Base-by-base conservation (phyloP, 2,888 invertebrate species). In the Prosapia bicincta region DNA sequence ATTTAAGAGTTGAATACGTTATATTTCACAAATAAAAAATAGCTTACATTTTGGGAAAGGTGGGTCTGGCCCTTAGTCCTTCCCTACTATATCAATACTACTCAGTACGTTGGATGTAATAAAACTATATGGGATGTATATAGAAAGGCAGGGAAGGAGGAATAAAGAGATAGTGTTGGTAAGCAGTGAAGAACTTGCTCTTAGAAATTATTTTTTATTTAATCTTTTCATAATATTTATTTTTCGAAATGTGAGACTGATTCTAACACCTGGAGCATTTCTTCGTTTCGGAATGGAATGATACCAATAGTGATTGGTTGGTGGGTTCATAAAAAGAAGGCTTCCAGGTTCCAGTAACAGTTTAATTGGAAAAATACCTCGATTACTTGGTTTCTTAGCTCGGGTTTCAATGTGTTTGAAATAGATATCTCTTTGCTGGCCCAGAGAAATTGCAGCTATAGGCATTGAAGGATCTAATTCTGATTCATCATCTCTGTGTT, bases 261-360 rank as follows among this genome's bases (percentile, higher is more conserved):
- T 88, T 83, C 92, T 85, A 30, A 88, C 85, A 54, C 87, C 88
- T 25, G 82, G 77, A 20, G 88, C 84, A 76, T 84, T 87, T 82
- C 90, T 91, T 32, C 90, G 85, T 5, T 84, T 84, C 0, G 92
- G 92, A 77, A 92, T 83, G 5, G 90, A 89, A 83, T 92, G 92
- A 83, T 91, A 92, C 92, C 92, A 92, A 80, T 86, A 84, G 72
- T 87, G 85, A 81, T 92, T 93, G 1, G 92, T 92, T 0, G 92
- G 92, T 15, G 89, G 88, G 82, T 91, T 90, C 92, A 92, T 92
- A 75, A 92, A 81, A 70, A 92, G 84, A 43, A 92, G 82, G 82
- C 90, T 90, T 3, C 92, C 92, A 82, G 91, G 88, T 79, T 90
- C 88, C 81, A 92, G 84, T 72, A 85, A 84, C 13, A 92, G 82